A percentile compares a stretch with the other conserved stretches of the same genome.
These are phyloP conservation scores for Stichodactyla helianthus DNA, from an alignment of 64 coral and sea anemone species.

Conservation along the genomic window DNA sequence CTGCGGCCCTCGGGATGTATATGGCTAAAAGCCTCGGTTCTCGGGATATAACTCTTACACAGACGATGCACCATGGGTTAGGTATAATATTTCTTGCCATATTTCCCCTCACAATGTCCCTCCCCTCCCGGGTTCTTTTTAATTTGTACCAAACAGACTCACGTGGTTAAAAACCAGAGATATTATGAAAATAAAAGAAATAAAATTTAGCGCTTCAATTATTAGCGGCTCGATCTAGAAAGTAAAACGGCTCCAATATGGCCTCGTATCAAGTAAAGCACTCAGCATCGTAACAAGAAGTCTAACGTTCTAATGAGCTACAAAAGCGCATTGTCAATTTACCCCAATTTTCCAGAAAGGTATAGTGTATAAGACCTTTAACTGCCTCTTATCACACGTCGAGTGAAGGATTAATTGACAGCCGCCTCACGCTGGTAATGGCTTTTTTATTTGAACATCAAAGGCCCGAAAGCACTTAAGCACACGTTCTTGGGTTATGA, in stretches of 20 bases:
- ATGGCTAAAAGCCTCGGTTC: too few species aligned
- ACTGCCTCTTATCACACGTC: background rate
- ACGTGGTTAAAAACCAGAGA: too few species aligned
- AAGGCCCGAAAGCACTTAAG: conserved; percentile 14
- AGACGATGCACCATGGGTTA: too few species aligned
- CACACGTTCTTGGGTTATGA: background rate
- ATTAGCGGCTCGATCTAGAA: background rate
- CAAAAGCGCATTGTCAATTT: conserved; percentile 5
- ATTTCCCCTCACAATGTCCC: too few species aligned
- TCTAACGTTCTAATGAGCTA: conserved; percentile 3
- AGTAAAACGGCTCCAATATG: background rate
- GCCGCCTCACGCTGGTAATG: background rate
- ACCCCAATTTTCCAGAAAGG: background rate
- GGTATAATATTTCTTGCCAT: too few species aligned
- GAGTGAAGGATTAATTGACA: background rate
- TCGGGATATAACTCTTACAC: too few species aligned
- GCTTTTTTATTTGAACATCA: conserved; percentile 1
- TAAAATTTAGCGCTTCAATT: background rate
- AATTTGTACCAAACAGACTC: too few species aligned
- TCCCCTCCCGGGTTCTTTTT: too few species aligned
- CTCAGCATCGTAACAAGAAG: background rate
- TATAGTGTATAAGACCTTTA: background rate
- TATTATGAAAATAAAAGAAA: background rate
- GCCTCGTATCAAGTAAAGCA: background rate
- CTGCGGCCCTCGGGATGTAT: too few species aligned